Evolutionary conservation across 2,888 invertebrate genomes (phyloP), one percentile per base, ranked within the genome.

Genomic region (Spicauda simplicius): DNA sequence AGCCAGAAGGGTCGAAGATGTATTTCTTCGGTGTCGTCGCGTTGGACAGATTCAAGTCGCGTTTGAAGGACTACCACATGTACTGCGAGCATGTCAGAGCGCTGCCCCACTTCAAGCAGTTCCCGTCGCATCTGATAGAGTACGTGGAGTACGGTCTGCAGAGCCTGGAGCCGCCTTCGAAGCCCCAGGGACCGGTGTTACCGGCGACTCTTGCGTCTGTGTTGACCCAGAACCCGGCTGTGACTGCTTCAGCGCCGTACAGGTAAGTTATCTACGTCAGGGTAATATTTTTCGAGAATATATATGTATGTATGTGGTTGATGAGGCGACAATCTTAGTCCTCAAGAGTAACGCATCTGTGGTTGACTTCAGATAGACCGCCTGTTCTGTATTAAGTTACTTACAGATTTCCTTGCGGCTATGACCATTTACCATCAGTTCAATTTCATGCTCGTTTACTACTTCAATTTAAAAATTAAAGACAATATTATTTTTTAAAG

Each of bases 11-110:
- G 10, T 96, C 96, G 53, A 98, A 98, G 87, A 97, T 98, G 96
- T 98, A 97, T 85, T 97, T 96, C 80, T 99, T 99, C 84, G 98
- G 98, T 14, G 96, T 98, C 62, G 97, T 97, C 0, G 98, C 98
- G 0, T 86, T 98, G 64, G 98, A 98, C 85, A 94, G 97, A 37
- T 99, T 98, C 86, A 98, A 98, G 85, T 94, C 94, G 5, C 95
- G 97, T 37, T 89, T 99, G 63, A 97, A 97, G 84, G 97, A 98
- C 66, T 98, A 98, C 83, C 97, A 97, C 70, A 97, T 97, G 75
- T 98, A 98, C 84, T 98, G 98, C 85, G 97, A 97, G 81, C 97
- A 98, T 81, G 96, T 98, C 55, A 88, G 95, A 64, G 95, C 96
- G 14, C 97, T 98, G 76, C 96, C 96, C 20, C 97, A 98, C 88